Evolutionary conservation across 2,113 vertebrate genomes (phyloP), one percentile per base, ranked within the genome.

Genomic region (Epinephelus cyanopodus): DNA sequence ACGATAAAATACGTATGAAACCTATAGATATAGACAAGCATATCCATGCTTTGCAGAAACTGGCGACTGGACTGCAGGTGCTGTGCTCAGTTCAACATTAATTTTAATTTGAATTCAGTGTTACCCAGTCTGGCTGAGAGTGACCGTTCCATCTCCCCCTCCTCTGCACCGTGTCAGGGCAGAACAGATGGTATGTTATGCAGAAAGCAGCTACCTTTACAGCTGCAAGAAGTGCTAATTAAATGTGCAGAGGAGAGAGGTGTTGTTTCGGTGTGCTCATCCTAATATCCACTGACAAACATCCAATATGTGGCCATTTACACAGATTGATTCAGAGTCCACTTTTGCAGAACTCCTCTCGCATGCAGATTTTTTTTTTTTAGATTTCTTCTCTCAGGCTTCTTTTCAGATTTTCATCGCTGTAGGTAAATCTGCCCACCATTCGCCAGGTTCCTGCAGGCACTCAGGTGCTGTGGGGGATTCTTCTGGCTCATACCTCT

Each of bases 211-310:
- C 78, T 65, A 81, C 74, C 82, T 86, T 73, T 81, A 75, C 80
- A 83, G 77, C 83, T 84, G 79, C 57, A 71, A 13, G 62, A 84
- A 72, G 69, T 78, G 78, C 72, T 91, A 76, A 88, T 85, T 85
- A 78, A 84, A 77, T 78, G 82, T 81, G 64, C 58, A 68, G 68
- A 74, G 53, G 65, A 77, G 68, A 81, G 57, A 60, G 25, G 57
- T 75, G 81, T 53, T 64, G 67, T 81, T 81, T 70, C 58, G 33
- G 21, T 62, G 58, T 17, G 53, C 56, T 42, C 21, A 42, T n/a
- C 62, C 12, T 64, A 74, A 81, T 69, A 58, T 72, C 70, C 33
- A 66, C 67, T 75, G 77, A 79, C 77, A 89, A 77, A 74, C 66
- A n/a, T 70, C 79, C 81, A 66, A 64, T 69, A 70, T 58, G 67